These are phyloP conservation scores for Onychomys leucogaster DNA, from an alignment of 2,797 vertebrate species.

Conservation along the genomic window DNA sequence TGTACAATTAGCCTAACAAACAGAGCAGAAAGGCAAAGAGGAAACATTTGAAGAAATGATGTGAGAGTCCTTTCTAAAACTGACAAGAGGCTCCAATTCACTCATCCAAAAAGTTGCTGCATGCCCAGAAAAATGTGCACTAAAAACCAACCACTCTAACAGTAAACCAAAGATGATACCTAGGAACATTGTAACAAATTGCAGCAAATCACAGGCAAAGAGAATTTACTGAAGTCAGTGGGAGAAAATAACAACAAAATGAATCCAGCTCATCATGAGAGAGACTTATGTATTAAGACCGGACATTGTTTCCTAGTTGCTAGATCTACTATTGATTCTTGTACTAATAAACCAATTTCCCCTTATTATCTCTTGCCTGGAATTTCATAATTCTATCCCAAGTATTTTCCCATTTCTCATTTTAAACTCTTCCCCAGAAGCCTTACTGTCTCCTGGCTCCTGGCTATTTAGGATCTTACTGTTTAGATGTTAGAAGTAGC, in stretches of 20 bases:
- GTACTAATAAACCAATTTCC: not conserved
- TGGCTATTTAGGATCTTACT: not conserved
- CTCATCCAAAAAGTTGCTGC: not conserved
- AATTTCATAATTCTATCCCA: not conserved
- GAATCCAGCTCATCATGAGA: not conserved
- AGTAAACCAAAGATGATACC: not conserved
- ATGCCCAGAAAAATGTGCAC: not conserved
- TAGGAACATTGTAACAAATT: not conserved
- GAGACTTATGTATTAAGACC: not conserved
- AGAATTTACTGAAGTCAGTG: not conserved
- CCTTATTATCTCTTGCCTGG: not conserved
- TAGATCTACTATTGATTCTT: not conserved
- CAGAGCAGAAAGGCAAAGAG: not conserved
- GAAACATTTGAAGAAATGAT: not conserved
- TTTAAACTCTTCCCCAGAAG: not conserved
- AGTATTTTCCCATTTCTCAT: not conserved
- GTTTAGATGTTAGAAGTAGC: not conserved
- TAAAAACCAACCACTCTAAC: not conserved
- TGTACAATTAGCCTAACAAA: not conserved
- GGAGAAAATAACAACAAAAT: not conserved
- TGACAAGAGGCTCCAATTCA: not conserved
- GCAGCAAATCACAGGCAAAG: not conserved
- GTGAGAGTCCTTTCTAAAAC: not conserved
- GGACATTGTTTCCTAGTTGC: not conserved
- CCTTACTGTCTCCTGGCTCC: not conserved